These are phyloP conservation scores for Hetaerina titia DNA, from an alignment of 2,888 invertebrate genomes.

Conservation along the genomic window DNA sequence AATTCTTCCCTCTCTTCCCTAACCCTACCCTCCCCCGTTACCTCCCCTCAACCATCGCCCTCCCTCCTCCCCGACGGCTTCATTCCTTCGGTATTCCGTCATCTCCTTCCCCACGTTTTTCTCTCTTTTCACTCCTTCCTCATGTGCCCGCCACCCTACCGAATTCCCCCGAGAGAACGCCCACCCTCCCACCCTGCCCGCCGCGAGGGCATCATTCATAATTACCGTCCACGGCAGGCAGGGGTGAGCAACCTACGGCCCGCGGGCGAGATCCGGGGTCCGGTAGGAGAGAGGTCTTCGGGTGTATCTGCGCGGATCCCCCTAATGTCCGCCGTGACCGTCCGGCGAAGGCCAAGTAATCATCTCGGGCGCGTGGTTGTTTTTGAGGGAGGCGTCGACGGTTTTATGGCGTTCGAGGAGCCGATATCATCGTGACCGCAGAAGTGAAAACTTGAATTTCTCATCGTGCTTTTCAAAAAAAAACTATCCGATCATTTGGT, in stretches of 20 bases:
- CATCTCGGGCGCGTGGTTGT: neutral
- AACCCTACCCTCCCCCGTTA: neutral
- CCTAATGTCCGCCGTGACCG: neutral
- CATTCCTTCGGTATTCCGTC: constrained; percentile 51
- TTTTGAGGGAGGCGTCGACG: neutral
- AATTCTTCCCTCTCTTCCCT: neutral
- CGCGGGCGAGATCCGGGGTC: neutral
- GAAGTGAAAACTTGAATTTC: neutral
- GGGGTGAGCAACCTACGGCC: neutral
- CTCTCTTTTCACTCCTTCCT: neutral
- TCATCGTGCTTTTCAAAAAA: too few species aligned
- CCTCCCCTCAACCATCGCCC: neutral
- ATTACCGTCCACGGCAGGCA: neutral
- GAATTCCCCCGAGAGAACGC: neutral
- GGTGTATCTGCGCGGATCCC: neutral
- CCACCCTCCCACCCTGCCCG: neutral
- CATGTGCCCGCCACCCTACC: neutral
- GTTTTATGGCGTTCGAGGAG: neutral
- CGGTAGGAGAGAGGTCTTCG: neutral
- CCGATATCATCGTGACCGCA: too few species aligned
- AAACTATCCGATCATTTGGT: too few species aligned
- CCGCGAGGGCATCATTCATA: neutral
- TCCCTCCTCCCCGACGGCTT: neutral
- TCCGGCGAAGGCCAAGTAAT: neutral
- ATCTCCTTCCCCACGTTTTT: neutral